Conservation (phyloP, 2,888 invertebrate genomes). For the Ectropis crepuscularia region DNA sequence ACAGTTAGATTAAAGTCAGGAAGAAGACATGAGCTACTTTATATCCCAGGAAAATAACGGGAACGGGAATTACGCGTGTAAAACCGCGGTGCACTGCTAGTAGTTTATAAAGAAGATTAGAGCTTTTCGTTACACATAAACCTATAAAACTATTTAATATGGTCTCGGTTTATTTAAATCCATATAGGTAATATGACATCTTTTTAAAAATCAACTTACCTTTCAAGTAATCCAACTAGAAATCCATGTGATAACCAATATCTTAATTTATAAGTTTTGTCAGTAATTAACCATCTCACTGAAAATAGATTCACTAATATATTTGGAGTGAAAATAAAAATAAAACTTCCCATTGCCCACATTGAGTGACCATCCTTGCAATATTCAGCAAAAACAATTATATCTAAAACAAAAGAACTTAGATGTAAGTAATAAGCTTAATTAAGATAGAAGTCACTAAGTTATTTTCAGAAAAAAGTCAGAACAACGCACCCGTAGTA, state of each 20-base stretch:
- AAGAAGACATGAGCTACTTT: too few relatives aligned
- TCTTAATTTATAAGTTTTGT: conserved; percentile 70
- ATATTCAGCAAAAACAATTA: conserved; percentile 84
- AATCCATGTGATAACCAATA: conserved; percentile 84
- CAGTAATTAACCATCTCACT: conserved; percentile 83
- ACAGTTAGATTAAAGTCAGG: too few relatives aligned
- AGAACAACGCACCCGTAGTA: conserved; percentile 79
- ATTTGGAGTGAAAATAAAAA: conserved; percentile 83
- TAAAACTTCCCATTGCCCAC: conserved; percentile 83
- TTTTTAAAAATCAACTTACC: conserved; percentile 62
- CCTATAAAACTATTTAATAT: too few relatives aligned
- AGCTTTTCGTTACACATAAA: too few relatives aligned
- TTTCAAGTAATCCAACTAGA: conserved; percentile 84
- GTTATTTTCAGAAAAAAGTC: not conserved
- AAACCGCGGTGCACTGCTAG: too few relatives aligned
- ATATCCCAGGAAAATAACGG: too few relatives aligned
- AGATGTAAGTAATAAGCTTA: not conserved
- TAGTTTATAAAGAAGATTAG: too few relatives aligned
- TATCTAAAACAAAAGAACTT: conserved; percentile 70
- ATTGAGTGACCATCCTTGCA: conserved; percentile 80
- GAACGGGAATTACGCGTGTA: too few relatives aligned
- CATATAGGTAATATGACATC: too few relatives aligned
- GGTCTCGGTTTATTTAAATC: too few relatives aligned
- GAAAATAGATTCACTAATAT: conserved; percentile 85
- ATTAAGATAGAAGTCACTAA: not conserved